These are phyloP conservation scores for Neoniphon sammara DNA, from an alignment of 2,797 vertebrate species.

Conservation along the genomic window DNA sequence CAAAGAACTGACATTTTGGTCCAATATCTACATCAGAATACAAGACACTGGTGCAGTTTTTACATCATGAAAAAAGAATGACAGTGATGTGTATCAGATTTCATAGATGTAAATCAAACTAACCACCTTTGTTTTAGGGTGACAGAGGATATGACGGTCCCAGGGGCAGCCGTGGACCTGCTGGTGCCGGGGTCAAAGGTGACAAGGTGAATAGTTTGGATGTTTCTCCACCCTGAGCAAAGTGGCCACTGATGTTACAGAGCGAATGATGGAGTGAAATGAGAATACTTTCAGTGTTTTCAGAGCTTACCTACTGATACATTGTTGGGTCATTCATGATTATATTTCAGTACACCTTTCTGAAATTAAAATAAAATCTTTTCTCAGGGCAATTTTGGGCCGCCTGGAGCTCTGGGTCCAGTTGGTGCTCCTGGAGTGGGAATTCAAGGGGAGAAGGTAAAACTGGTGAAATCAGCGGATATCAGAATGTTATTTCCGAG, in stretches of 20 bases:
- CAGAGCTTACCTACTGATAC: not conserved
- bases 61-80: not conserved
- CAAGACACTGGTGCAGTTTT: not conserved
- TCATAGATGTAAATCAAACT: not conserved
- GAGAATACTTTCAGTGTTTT: too few species aligned
- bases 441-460: constrained; percentile 86
- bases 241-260: not conserved
- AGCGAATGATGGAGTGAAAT: not conserved
- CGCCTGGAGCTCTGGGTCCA: constrained; percentile 81
- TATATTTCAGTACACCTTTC: not conserved
- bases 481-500: not conserved
- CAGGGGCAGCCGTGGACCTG: constrained; percentile 78
- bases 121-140: constrained; percentile 79
- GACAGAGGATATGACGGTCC: constrained; percentile 86
- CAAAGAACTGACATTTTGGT: not conserved
- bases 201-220: constrained; percentile 82
- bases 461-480: not conserved
- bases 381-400: constrained; percentile 84
- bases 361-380: not conserved
- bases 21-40: too few species aligned
- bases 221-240: not conserved
- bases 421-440: constrained; percentile 84
- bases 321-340: too few species aligned
- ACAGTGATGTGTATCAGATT: not conserved
- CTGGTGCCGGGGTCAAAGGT: constrained; percentile 85